Base-by-base conservation (phyloP, 1,140 invertebrate genomes). In the Conus ventricosus region DNA sequence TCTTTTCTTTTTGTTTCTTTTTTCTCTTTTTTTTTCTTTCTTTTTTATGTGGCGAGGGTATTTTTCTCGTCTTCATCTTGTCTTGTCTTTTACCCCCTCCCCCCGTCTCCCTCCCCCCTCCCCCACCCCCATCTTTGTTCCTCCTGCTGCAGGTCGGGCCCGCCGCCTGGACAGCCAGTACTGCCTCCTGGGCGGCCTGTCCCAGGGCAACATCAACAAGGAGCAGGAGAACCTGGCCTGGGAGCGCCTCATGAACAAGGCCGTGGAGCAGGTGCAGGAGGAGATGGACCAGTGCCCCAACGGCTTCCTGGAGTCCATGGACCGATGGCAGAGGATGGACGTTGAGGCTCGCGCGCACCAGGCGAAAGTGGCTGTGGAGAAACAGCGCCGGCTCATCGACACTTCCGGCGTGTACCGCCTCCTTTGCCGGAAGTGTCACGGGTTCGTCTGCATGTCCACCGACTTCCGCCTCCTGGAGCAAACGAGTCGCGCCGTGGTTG, bases 171-270 rank as follows among this genome's bases (percentile, higher is more conserved):
- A 87, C 71, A 87, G 85, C 25, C 85, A 87, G 60, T 87, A 87
- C 85, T 76, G 67, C 25, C 71, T 87, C 20, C 39, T 87, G 85
- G 85, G 75, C 85, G 15, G 15, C 75, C 17, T 57, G 13, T 13
- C 0, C 20, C 53, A 76, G 13, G 75, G 51, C 51, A 78, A 57
- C 71, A 15, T 80, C 7, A n/a, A 57, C 23, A 87, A 87, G 75
- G 85, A 87, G 85, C 76, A 78, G 25, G 85, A 78, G 54, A 87
- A 87, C 85, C 71, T 87, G 85, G 85, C 85, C 27, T 54, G 27
- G 27, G 85, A 87, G 54, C 53, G 53, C 10, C 85, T 87, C 27
- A 87, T 87, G 85, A 23, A 55, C 27, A 71, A 25, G n/a, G 85
- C 85, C 67, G 51, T 80, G 53, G 54, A 53, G 15, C 0, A 60